A percentile compares a stretch with the other conserved stretches of the same genome.
Evolutionary conservation across 2,113 vertebrate species (phyloP).

Genomic region (Cathartes aura): DNA sequence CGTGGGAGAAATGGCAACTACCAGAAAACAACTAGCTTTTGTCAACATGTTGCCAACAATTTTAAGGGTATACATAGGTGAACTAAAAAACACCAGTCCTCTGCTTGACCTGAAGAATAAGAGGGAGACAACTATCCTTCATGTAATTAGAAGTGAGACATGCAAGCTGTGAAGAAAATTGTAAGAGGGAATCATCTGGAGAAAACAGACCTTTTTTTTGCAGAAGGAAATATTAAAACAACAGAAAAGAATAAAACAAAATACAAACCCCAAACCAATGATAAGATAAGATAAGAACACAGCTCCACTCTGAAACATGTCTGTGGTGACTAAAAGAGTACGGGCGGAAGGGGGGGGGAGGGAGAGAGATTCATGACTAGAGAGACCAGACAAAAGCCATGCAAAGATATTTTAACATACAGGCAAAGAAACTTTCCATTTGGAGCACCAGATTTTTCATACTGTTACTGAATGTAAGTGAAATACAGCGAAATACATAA

Average conservation of each 20-base stretch:
- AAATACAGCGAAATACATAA: not conserved
- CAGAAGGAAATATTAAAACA: not conserved
- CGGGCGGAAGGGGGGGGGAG: fast-evolving
- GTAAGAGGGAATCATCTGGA: not conserved
- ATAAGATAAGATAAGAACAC: not conserved
- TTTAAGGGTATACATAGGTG: not conserved
- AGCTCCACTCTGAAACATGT: not conserved
- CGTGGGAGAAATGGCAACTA: not conserved
- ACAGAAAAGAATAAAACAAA: not conserved
- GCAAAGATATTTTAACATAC: not conserved
- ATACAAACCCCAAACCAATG: fast-evolving
- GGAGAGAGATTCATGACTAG: not conserved
- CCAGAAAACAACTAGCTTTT: not conserved
- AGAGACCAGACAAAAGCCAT: not conserved
- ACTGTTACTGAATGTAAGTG: not conserved
- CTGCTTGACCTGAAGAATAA: not conserved
- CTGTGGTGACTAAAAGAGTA: not conserved
- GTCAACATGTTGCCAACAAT: not conserved
- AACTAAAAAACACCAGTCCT: not conserved
- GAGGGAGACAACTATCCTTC: not conserved
- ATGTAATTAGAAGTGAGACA: not conserved
- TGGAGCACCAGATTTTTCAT: not conserved
- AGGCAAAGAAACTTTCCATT: not conserved
- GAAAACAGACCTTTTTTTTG: not conserved
- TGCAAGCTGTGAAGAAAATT: not conserved